Conservation (phyloP, 2,113 vertebrate genomes). For the Myiozetetes cayanensis region DNA sequence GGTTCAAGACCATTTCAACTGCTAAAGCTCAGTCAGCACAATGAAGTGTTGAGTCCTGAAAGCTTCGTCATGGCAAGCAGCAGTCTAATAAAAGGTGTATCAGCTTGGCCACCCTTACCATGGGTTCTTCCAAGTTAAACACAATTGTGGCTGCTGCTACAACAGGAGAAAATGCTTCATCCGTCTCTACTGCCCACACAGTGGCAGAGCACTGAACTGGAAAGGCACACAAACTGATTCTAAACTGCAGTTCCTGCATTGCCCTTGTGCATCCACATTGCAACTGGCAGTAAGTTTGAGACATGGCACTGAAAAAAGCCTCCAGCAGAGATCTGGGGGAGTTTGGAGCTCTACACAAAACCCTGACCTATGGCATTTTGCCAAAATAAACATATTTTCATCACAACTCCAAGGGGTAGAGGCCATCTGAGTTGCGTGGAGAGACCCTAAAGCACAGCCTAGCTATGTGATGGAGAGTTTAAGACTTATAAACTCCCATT, state of each 20-base stretch:
- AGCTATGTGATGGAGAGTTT: accelerated
- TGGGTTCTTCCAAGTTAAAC: neutral
- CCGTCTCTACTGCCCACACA: neutral
- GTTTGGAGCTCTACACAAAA: neutral
- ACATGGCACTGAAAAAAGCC: neutral
- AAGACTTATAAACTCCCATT: neutral
- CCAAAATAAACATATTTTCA: neutral
- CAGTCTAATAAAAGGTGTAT: neutral
- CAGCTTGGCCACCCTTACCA: neutral
- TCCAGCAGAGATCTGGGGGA: neutral
- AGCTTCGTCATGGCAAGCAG: neutral
- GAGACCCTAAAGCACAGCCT: neutral
- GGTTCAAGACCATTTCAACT: neutral
- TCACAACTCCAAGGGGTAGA: neutral
- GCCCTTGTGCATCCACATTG: neutral
- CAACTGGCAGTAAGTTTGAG: neutral
- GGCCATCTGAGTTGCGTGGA: neutral
- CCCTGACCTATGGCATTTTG: neutral
- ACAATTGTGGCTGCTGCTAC: neutral
- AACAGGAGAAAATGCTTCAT: neutral
- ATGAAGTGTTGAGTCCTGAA: neutral
- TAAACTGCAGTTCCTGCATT: neutral
- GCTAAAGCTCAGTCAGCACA: neutral
- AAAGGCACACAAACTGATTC: neutral
- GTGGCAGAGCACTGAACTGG: neutral